These are phyloP conservation scores for Todus mexicanus DNA, from an alignment of 2,797 vertebrate species.

Conservation along the genomic window DNA sequence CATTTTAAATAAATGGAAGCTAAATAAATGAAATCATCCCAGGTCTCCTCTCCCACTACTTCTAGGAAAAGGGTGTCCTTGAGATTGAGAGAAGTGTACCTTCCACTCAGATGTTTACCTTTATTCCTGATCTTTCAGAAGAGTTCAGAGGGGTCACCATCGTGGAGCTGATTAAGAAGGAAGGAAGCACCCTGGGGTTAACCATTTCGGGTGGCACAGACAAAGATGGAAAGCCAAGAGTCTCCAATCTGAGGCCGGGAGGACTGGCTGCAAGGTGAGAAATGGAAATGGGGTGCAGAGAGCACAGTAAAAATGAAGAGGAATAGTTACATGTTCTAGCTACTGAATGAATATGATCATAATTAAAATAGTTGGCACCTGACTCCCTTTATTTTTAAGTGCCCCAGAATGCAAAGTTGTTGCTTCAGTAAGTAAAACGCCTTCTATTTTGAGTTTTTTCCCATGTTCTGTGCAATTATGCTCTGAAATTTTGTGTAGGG, in stretches of 20 bases:
- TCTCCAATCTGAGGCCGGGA: slow-evolving; percentile 92
- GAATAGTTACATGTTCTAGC: not conserved
- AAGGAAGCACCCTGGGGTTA: slow-evolving; percentile 93
- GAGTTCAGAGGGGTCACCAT: slow-evolving; percentile 92
- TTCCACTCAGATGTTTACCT: not conserved
- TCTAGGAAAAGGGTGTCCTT: not conserved
- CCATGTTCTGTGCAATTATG: not conserved
- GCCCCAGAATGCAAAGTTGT: not conserved
- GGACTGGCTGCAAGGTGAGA: slow-evolving; percentile 94
- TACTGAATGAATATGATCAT: not conserved
- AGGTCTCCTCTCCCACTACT: not conserved
- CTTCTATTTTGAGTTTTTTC: slow-evolving; percentile 36
- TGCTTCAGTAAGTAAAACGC: not conserved
- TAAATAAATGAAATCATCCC: not conserved
- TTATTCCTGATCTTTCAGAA: slow-evolving; percentile 78
- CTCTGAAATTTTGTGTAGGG: slow-evolving; percentile 1
- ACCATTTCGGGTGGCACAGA: slow-evolving; percentile 97
- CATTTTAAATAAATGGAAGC: not conserved
- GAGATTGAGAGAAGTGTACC: not conserved
- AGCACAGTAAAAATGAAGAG: not conserved
- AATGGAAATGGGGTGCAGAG: not conserved
- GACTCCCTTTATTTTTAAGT: not conserved
- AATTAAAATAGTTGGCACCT: not conserved
- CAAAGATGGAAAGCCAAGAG: slow-evolving; percentile 95
- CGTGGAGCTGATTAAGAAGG: slow-evolving; percentile 95